Percentiles rank a stretch among this genome's conserved stretches.
phyloP scores from a whole-genome alignment of 2,113 vertebrate genomes.

The Morone saxatilis region DNA sequence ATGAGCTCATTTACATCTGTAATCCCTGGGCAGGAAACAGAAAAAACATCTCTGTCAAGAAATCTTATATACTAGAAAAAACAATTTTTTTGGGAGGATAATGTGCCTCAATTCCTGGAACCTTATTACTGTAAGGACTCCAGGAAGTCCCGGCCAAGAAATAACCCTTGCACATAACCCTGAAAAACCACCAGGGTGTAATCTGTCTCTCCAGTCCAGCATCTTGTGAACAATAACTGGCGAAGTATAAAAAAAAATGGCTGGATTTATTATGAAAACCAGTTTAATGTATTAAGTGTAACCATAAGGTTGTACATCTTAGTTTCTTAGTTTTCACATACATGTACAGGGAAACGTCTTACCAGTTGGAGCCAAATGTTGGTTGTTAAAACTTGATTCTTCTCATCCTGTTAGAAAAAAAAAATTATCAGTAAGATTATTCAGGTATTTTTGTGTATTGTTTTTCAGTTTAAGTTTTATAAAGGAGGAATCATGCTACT shows the following conservation, averaged over 20 bases:
- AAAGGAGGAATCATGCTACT: not conserved
- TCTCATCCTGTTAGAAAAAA: constrained; percentile 90
- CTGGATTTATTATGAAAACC: not conserved
- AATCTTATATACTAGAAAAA: not conserved
- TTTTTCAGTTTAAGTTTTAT: constrained; percentile 1
- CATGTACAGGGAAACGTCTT: constrained; percentile 41
- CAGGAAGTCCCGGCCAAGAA: not conserved
- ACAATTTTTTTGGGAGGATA: not conserved
- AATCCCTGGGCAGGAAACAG: too few species aligned
- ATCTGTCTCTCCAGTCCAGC: not conserved
- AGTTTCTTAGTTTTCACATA: not conserved
- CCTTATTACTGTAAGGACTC: too few species aligned
- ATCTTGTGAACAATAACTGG: not conserved
- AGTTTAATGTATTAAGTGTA: not conserved
- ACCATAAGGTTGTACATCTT: not conserved
- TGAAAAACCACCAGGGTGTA: not conserved
- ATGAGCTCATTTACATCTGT: too few species aligned
- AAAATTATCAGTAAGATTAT: not conserved
- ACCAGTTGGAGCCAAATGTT: constrained; percentile 97
- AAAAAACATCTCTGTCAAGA: too few species aligned
- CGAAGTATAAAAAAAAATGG: not conserved
- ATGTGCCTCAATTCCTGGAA: not conserved
- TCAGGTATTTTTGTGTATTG: not conserved
- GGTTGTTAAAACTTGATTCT: constrained; percentile 96
- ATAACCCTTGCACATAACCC: not conserved